Evolutionary conservation across 2,113 vertebrate genomes (phyloP).

Genomic region (Gopherus flavomarginatus): DNA sequence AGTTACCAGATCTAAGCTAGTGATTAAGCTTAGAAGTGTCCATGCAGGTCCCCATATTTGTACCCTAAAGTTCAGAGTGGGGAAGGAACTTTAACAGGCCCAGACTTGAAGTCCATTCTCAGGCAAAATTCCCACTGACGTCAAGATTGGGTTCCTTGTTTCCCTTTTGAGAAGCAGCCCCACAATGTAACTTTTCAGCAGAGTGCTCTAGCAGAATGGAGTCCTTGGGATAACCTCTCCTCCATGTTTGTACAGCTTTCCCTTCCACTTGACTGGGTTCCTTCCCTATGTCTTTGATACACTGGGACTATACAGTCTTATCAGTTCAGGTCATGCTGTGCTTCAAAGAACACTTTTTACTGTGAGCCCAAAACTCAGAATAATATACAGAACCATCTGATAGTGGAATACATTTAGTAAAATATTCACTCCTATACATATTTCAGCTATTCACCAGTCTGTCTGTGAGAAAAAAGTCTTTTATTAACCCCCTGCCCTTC

Average conservation of each 20-base stretch:
- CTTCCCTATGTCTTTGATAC: neutral
- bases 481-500: neutral
- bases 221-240: neutral
- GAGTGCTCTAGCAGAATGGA: neutral
- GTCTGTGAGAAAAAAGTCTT: neutral
- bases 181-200: rapidly evolving
- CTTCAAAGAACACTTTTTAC: neutral
- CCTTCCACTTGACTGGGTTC: neutral
- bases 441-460: neutral
- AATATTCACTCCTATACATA: neutral
- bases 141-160: neutral
- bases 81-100: neutral
- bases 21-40: too few species aligned
- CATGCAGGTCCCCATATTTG: too few species aligned
- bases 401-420: neutral
- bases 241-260: rapidly evolving
- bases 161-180: neutral
- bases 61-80: too few species aligned
- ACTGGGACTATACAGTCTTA: neutral
- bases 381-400: neutral
- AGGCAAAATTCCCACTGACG: neutral
- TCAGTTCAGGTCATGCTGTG: neutral
- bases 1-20: too few species aligned
- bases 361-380: neutral
- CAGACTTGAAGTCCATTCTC: neutral